Conservation (phyloP, 2,888 invertebrate species). For the Aspidiotus rigidus region DNA sequence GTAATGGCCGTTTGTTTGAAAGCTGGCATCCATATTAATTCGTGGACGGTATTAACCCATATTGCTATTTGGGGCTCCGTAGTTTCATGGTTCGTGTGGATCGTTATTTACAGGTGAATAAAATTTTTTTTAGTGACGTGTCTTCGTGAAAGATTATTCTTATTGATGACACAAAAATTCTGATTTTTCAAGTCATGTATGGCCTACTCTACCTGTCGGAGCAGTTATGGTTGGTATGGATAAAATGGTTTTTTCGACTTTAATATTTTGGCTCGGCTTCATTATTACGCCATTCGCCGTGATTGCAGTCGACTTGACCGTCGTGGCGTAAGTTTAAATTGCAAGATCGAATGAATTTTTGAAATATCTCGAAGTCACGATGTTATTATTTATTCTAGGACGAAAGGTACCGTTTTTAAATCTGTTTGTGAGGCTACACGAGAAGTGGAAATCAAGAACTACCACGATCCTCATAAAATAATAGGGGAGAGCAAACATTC, state of each 20-base stretch:
- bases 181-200: conserved; percentile 59
- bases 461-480: conserved; percentile 62
- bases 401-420: conserved; percentile 66
- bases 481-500: conserved; percentile 40
- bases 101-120: conserved; percentile 71
- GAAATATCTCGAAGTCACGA: background rate
- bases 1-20: conserved; percentile 97
- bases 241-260: conserved; percentile 73
- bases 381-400: conserved; percentile 42
- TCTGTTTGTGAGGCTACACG: conserved; percentile 81
- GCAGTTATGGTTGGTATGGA: conserved; percentile 93
- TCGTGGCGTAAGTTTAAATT: conserved; percentile 68
- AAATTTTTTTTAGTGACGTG: background rate
- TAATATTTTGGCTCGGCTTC: conserved; percentile 89
- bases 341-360: background rate
- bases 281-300: conserved; percentile 79
- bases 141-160: background rate
- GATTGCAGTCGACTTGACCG: conserved; percentile 75
- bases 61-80: conserved; percentile 95
- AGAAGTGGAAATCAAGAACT: conserved; percentile 79
- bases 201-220: conserved; percentile 71
- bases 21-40: conserved; percentile 87
- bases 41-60: conserved; percentile 94
- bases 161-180: no score
- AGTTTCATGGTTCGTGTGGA: conserved; percentile 82